Evolutionary conservation across 2,888 invertebrate species (phyloP), one percentile per base, ranked within the genome.

Genomic region (Lucinisca nassula): DNA sequence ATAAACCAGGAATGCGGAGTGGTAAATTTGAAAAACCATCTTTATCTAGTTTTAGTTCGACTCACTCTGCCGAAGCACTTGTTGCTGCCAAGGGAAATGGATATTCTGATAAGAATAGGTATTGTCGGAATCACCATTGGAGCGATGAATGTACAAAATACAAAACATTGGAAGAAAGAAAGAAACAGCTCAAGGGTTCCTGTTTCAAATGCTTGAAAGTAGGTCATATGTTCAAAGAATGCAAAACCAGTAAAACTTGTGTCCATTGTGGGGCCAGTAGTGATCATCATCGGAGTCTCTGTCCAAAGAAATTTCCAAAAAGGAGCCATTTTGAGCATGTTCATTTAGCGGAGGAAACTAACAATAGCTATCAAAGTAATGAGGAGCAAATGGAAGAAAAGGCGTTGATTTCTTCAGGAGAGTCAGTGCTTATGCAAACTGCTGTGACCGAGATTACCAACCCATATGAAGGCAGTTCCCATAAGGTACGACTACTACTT

Each of bases 351-450:
- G 74, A 30, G 1, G 74, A 74, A 12, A n/a, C n/a, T n/a, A n/a
- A n/a, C n/a, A n/a, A n/a, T n/a, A n/a, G n/a, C n/a, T n/a, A n/a
- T n/a, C n/a, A n/a, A n/a, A 35, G 30, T 21, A 45, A n/a, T 49
- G 75, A 75, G 24, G 6, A 21, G 0, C 35, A 21, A 6, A 32
- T 21, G 24, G 40, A 61, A 49, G 79, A 79, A 79, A 83, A 38
- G 58, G 79, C 38, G 35, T 72, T 83, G 73, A 40, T 83, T 45
- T 55, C 83, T 51, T 76, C 67, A 12, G 55, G 67, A 58, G 83
- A 83, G 74, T 79, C 58, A 30, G 78, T 79, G 4, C 49, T 79
- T 4, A 79, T 83, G 79, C 79, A 83, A 37, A 83, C 74, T 32
- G 79, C 74, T 45, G 10, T 38, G n/a, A 79, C 55, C 17, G 37